Conservation (phyloP, 2,113 vertebrate species). For the Origma solitaria region DNA sequence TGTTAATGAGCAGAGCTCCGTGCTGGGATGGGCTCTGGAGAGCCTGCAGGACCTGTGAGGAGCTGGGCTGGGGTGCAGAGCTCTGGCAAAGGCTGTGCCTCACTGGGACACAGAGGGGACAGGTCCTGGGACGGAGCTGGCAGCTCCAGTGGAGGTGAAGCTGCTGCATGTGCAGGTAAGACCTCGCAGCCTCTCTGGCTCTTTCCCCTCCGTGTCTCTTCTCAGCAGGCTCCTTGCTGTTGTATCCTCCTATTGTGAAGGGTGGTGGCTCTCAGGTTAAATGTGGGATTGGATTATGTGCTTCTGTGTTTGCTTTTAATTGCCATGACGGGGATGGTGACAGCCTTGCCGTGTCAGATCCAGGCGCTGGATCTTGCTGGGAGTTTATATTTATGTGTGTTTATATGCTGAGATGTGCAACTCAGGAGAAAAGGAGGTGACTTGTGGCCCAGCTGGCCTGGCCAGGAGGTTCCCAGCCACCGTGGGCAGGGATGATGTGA, state of each 20-base stretch:
- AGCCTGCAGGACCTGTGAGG: background rate
- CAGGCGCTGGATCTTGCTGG: background rate
- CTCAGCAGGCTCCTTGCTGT: background rate
- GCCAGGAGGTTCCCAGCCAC: background rate
- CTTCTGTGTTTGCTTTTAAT: background rate
- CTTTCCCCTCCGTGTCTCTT: no score
- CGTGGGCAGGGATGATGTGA: rapidly evolving
- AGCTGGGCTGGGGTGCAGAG: background rate
- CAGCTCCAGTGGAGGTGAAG: background rate
- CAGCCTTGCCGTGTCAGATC: background rate
- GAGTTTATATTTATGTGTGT: background rate
- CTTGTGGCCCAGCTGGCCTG: background rate
- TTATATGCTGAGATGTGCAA: no score
- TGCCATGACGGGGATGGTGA: background rate
- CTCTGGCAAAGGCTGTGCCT: background rate
- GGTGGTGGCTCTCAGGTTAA: background rate
- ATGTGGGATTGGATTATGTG: background rate
- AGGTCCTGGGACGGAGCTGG: background rate
- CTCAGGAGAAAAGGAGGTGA: background rate
- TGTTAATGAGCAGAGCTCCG: background rate
- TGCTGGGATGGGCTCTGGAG: background rate
- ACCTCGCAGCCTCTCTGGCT: background rate
- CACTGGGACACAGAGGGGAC: rapidly evolving
- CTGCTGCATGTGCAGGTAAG: background rate
- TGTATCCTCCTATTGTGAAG: background rate